Conservation (phyloP, 1,140 invertebrate genomes). For the Ostrea edulis region DNA sequence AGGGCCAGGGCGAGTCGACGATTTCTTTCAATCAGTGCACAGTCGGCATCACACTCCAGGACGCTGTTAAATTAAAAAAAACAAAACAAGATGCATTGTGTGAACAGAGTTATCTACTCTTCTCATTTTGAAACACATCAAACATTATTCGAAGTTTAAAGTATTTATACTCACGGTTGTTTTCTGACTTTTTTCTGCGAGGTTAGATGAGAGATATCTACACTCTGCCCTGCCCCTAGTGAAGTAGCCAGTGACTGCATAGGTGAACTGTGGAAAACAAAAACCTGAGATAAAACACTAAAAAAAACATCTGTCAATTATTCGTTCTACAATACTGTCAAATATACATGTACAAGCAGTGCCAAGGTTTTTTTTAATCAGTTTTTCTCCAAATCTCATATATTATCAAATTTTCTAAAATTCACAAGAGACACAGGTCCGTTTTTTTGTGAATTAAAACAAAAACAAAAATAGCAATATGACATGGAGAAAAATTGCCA, state of each 20-base stretch:
- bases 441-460: too few species aligned
- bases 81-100: not conserved
- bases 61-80: conserved; percentile 85
- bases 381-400: too few species aligned
- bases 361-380: too few species aligned
- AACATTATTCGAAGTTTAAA: too few species aligned
- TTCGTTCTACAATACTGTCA: not conserved
- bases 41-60: conserved; percentile 96
- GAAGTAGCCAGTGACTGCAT: conserved; percentile 86
- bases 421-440: too few species aligned
- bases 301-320: not conserved
- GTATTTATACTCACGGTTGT: conserved; percentile 59
- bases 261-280: conserved; percentile 80
- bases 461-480: too few species aligned
- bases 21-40: conserved; percentile 91
- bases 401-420: too few species aligned
- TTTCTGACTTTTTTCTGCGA: conserved; percentile 51
- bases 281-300: not conserved
- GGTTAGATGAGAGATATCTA: conserved; percentile 81
- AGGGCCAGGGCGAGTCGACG: conserved; percentile 91
- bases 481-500: too few species aligned
- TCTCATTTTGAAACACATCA: too few species aligned
- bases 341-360: too few species aligned
- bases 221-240: conserved; percentile 85
- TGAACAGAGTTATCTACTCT: too few species aligned